These are phyloP conservation scores for Cydia fagiglandana DNA, from an alignment of 1,140 invertebrate genomes.

Conservation along the genomic window DNA sequence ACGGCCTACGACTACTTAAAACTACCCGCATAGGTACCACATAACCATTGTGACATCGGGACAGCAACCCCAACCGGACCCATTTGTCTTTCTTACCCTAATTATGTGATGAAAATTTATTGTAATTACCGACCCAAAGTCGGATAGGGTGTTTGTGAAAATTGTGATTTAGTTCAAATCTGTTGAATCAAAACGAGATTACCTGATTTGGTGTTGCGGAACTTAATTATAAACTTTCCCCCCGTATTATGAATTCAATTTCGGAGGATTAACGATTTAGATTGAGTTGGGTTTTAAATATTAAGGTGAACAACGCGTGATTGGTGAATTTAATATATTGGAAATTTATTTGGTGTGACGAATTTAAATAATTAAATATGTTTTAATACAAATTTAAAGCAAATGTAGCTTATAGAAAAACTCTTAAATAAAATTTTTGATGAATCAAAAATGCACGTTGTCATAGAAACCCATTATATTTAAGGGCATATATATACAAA, in stretches of 20 bases:
- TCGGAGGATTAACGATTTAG: slow-evolving; percentile 24
- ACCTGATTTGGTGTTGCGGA: slow-evolving; percentile 23
- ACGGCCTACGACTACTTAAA: slow-evolving; percentile 8
- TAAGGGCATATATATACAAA: too few species aligned
- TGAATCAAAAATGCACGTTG: too few species aligned
- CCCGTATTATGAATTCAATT: slow-evolving; percentile 29
- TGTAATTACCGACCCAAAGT: slow-evolving; percentile 42
- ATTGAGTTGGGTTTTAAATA: slow-evolving; percentile 29
- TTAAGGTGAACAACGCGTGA: slow-evolving; percentile 12
- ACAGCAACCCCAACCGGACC: slow-evolving; percentile 39
- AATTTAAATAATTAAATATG: background rate
- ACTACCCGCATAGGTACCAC: slow-evolving; percentile 25
- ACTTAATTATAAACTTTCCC: slow-evolving; percentile 27
- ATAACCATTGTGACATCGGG: slow-evolving; percentile 18
- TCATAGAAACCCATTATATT: too few species aligned
- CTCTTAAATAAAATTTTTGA: too few species aligned
- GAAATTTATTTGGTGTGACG: background rate
- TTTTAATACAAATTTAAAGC: too few species aligned
- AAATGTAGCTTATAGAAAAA: too few species aligned
- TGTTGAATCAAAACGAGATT: slow-evolving; percentile 32
- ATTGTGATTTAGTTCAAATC: slow-evolving; percentile 37
- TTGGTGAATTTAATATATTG: slow-evolving; percentile 12
- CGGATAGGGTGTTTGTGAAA: slow-evolving; percentile 35
- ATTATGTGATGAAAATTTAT: slow-evolving; percentile 69
- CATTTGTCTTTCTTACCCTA: slow-evolving; percentile 62